Conservation (phyloP, 2,888 invertebrate genomes). For the Chrysopilus asiliformis region DNA sequence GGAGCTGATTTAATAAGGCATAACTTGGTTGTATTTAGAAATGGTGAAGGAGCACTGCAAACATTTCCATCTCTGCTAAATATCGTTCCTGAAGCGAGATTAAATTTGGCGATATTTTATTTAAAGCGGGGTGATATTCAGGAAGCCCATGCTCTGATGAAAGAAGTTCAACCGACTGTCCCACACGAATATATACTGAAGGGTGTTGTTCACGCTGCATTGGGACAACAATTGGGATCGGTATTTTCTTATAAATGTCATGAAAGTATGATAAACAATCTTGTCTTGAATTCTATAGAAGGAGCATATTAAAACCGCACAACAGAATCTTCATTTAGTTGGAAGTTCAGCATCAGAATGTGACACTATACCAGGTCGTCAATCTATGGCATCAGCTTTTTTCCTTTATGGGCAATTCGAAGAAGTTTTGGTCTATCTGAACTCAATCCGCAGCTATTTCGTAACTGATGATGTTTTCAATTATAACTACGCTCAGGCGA, state of each 20-base stretch:
- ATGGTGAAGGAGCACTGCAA: slow-evolving; percentile 88
- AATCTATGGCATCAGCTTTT: slow-evolving; percentile 97
- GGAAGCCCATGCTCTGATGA: slow-evolving; percentile 79
- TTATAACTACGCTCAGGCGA: slow-evolving; percentile 81
- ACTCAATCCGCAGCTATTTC: slow-evolving; percentile 94
- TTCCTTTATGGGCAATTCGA: slow-evolving; percentile 91
- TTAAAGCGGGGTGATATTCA: slow-evolving; percentile 76
- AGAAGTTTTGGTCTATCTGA: slow-evolving; percentile 89
- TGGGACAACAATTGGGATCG: slow-evolving; percentile 85
- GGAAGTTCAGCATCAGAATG: slow-evolving; percentile 95
- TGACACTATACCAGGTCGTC: slow-evolving; percentile 92
- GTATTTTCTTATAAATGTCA: slow-evolving; percentile 40
- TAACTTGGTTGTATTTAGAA: slow-evolving; percentile 87
- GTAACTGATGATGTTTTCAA: slow-evolving; percentile 78
- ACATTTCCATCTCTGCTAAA: slow-evolving; percentile 80
- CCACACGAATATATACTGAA: slow-evolving; percentile 94
- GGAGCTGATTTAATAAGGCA: slow-evolving; percentile 89
- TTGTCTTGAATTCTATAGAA: slow-evolving; percentile 43
- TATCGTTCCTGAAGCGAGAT: slow-evolving; percentile 89
- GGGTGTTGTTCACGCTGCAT: slow-evolving; percentile 86
- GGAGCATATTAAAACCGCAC: slow-evolving; percentile 87
- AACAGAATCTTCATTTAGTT: slow-evolving; percentile 91
- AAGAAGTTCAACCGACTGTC: slow-evolving; percentile 82
- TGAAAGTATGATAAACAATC: background rate
- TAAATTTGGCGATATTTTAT: slow-evolving; percentile 91